These are phyloP conservation scores for Meloidogyne exigua DNA, from an alignment of 1,140 invertebrate species.

Conservation along the genomic window DNA sequence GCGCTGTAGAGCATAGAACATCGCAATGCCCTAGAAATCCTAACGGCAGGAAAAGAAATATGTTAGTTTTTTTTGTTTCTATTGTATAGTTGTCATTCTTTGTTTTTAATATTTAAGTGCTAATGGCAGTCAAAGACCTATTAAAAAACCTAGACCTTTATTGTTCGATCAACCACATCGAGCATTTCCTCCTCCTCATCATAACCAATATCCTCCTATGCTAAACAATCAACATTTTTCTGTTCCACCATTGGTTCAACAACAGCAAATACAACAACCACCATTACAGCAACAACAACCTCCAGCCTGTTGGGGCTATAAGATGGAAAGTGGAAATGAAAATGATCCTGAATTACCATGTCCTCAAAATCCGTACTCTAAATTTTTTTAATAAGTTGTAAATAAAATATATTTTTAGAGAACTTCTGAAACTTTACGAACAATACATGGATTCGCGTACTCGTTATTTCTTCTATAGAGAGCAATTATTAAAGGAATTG, in stretches of 20 bases:
- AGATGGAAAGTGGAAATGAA: conserved; percentile 29
- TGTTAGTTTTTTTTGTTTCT: neutral
- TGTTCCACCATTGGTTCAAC: neutral
- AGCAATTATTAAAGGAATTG: conserved; percentile 56
- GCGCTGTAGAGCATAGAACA: conserved; percentile 59
- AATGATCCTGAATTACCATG: conserved; percentile 57
- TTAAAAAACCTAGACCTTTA: conserved; percentile 34
- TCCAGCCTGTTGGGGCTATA: conserved; percentile 39
- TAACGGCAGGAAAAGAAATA: neutral
- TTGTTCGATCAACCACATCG: neutral
- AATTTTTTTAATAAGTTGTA: neutral
- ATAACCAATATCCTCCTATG: neutral
- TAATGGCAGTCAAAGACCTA: neutral
- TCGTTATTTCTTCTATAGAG: conserved; percentile 56
- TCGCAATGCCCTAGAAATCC: conserved; percentile 47
- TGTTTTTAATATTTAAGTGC: neutral
- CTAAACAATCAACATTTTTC: neutral
- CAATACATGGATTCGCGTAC: conserved; percentile 54
- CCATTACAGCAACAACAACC: neutral
- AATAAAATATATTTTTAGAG: conserved; percentile 45
- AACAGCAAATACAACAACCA: neutral
- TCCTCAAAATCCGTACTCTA: conserved; percentile 52
- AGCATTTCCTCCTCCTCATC: neutral
- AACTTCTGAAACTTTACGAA: conserved; percentile 52
- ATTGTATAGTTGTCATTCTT: neutral